A percentile compares a stretch with the other conserved stretches of the same genome.
Conservation (phyloP, 2,113 vertebrate species). For the Trichomycterus rosablanca region DNA sequence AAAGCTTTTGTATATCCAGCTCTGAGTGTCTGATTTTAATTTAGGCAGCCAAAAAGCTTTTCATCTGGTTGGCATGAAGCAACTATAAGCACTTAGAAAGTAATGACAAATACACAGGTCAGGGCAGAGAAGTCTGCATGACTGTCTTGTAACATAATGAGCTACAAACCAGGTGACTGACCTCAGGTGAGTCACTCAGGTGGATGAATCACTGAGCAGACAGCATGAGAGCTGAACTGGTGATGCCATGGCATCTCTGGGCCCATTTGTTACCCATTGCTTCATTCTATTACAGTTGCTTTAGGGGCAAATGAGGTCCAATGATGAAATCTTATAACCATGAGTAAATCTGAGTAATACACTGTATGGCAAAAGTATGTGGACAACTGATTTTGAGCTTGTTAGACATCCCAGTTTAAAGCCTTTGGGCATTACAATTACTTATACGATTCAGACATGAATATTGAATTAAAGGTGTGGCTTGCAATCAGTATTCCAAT, state of each 20-base stretch:
- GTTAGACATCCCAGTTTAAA: too few species aligned
- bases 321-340: constrained; percentile 5
- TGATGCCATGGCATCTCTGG: not conserved
- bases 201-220: constrained; percentile 30
- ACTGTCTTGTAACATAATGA: constrained; percentile 30
- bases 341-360: too few species aligned
- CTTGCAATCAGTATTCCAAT: too few species aligned
- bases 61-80: not conserved
- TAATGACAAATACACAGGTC: not conserved
- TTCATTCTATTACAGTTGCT: constrained; percentile 20
- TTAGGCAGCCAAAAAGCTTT: not conserved
- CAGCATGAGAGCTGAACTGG: constrained; percentile 11
- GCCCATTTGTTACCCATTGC: constrained; percentile 12
- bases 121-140: not conserved
- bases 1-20: too few species aligned
- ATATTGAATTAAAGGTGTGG: too few species aligned
- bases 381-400: too few species aligned
- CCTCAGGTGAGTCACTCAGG: constrained; percentile 26
- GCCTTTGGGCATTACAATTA: too few species aligned
- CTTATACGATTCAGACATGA: too few species aligned
- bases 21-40: not conserved
- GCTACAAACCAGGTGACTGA: constrained; percentile 20
- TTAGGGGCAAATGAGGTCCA: not conserved
- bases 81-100: constrained; percentile 2
- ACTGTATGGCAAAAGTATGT: not conserved